These are phyloP conservation scores for Syngnathus acus DNA, from an alignment of 2,797 vertebrate genomes.

Conservation along the genomic window DNA sequence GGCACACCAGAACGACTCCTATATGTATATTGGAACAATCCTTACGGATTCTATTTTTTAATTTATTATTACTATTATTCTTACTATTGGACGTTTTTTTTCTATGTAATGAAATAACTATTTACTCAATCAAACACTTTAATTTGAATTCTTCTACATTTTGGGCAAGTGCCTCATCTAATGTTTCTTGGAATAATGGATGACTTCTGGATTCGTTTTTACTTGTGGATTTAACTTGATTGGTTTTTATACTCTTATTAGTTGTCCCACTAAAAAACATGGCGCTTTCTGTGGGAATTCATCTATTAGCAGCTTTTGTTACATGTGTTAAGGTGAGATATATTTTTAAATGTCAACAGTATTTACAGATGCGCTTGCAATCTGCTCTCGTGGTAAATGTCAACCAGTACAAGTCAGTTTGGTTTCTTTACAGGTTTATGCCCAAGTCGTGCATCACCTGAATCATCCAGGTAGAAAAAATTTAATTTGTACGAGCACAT, in stretches of 20 bases:
- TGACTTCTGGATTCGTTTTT: constrained; percentile 34
- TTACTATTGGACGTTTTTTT: background rate
- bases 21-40: constrained; percentile 6
- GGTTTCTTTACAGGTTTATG: constrained; percentile 62
- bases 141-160: constrained; percentile 10
- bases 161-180: constrained; percentile 36
- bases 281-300: constrained; percentile 50
- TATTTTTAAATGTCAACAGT: background rate
- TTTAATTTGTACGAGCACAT: background rate
- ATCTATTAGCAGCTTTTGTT: constrained; percentile 49
- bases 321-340: constrained; percentile 60
- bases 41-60: constrained; percentile 6
- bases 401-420: constrained; percentile 12
- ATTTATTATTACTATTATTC: background rate
- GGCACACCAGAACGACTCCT: constrained; percentile 23
- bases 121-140: background rate
- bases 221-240: constrained; percentile 36
- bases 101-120: background rate
- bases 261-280: constrained; percentile 32
- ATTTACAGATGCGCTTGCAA: background rate
- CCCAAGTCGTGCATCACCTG: constrained; percentile 48
- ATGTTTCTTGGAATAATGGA: constrained; percentile 52
- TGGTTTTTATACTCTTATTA: constrained; percentile 1
- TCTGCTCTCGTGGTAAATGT: background rate
- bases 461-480: constrained; percentile 70